These are phyloP conservation scores for Coelopa frigida DNA, from an alignment of 1,140 invertebrate genomes.

Conservation along the genomic window DNA sequence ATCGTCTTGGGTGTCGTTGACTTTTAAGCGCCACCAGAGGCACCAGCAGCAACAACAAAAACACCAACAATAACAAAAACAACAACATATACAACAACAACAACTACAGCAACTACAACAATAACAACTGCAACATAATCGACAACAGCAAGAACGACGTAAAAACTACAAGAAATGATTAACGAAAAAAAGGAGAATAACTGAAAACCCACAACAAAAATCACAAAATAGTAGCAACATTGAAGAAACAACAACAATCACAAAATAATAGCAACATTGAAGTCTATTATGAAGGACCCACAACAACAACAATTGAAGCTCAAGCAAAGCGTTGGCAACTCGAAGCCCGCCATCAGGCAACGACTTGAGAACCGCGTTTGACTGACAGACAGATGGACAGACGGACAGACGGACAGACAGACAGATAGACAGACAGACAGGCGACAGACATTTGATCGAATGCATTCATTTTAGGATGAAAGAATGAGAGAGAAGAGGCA, in stretches of 20 bases:
- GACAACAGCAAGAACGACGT: too few relatives aligned
- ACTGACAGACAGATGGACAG: too few relatives aligned
- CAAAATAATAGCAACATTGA: neutral
- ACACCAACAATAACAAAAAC: neutral
- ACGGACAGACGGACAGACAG: too few relatives aligned
- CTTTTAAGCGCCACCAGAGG: constrained; percentile 8
- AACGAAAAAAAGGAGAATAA: neutral
- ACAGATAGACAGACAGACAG: too few relatives aligned
- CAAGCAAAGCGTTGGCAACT: neutral
- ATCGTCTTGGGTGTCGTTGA: constrained; percentile 11
- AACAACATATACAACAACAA: neutral
- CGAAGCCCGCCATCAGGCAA: too few relatives aligned
- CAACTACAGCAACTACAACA: too few relatives aligned
- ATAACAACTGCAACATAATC: too few relatives aligned
- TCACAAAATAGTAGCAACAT: neutral
- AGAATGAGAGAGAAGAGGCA: too few relatives aligned
- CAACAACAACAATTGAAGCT: neutral
- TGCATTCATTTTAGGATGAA: too few relatives aligned
- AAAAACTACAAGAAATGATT: neutral
- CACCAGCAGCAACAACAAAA: neutral
- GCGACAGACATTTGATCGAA: too few relatives aligned
- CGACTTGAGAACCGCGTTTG: too few relatives aligned
- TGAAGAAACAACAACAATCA: neutral
- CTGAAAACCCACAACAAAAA: neutral
- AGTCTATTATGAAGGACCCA: neutral